Evolutionary conservation across 2,888 invertebrate genomes (phyloP), one percentile per base, ranked within the genome.

Genomic region (Drosophila kanekoi): DNA sequence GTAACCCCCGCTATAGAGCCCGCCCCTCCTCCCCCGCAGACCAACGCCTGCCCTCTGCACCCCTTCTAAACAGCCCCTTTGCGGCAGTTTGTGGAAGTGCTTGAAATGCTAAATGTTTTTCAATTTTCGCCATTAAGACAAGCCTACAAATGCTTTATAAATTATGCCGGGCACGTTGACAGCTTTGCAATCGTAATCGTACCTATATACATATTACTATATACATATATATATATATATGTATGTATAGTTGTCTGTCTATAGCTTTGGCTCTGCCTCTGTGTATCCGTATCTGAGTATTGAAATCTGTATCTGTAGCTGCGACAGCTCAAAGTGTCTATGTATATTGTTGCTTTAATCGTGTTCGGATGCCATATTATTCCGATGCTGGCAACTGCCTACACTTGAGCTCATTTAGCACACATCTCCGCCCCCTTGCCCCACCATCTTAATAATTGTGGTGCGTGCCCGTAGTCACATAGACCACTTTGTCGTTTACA

Each of bases 101-200:
- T 72, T 79, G 77, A 88, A 86, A 77, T 80, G 77, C 58, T 65
- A 83, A 87, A 73, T 89, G 84, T 62, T 87, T 82, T 80, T 81
- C 67, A 72, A 67, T 81, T 87, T 82, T 88, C 65, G 83, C 87
- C 72, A 88, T 88, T 87, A 73, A 80, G 89, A 87, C 89, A 81
- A 87, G 89, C 89, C 89, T 89, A 84, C 85, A 87, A 87, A 81
- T 70, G 64, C 58, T 43, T 67, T 56, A 77, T 81, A 74, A 82
- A 83, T 86, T 83, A 82, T 83, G 89, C 82, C 81, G 43, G 23
- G 60, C 82, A 83, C 87, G 89, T 88, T 75, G 58, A 18, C 49
- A 43, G 67, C 59, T 61, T 56, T 47, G 28, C 6, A 28, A 28
- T 28, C 44, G 49, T 67, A 54, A 44, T 48, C 41, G 43, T 53